Evolutionary conservation across 2,888 invertebrate species (phyloP).

Genomic region (Deroplatys truncata): DNA sequence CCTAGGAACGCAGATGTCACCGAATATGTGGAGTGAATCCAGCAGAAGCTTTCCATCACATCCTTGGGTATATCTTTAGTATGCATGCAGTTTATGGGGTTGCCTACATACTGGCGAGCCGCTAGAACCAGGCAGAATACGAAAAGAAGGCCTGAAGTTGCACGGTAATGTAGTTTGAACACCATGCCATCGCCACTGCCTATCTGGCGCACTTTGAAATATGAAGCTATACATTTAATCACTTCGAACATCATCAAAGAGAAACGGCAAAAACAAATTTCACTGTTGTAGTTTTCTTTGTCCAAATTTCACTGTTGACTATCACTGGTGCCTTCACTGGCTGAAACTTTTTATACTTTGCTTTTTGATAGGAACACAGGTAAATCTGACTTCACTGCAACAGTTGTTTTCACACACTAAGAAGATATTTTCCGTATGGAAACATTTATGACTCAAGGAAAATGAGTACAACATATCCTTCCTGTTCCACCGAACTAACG

Average conservation of each 20-base stretch:
- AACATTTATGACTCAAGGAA: no score
- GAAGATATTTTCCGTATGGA: no score
- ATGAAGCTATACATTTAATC: background rate
- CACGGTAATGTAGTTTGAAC: constrained; percentile 78
- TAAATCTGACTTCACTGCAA: no score
- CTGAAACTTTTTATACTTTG: no score
- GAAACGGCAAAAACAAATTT: no score
- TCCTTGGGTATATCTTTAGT: constrained; percentile 56
- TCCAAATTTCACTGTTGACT: no score
- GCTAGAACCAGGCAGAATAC: constrained; percentile 81
- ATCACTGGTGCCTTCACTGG: no score
- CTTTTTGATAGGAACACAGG: no score
- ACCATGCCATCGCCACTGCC: constrained; percentile 65
- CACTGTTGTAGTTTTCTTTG: no score
- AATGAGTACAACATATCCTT: background rate
- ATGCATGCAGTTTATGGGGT: constrained; percentile 85
- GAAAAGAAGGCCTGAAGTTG: constrained; percentile 75
- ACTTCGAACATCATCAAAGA: background rate
- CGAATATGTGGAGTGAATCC: constrained; percentile 93
- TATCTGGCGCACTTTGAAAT: background rate
- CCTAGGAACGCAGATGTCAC: constrained; percentile 61
- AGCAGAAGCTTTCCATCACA: constrained; percentile 88
- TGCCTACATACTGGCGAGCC: constrained; percentile 83
- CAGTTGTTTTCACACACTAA: no score
- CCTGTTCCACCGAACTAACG: background rate